Conservation (phyloP, 2,888 invertebrate species). For the Phasia obesa region DNA sequence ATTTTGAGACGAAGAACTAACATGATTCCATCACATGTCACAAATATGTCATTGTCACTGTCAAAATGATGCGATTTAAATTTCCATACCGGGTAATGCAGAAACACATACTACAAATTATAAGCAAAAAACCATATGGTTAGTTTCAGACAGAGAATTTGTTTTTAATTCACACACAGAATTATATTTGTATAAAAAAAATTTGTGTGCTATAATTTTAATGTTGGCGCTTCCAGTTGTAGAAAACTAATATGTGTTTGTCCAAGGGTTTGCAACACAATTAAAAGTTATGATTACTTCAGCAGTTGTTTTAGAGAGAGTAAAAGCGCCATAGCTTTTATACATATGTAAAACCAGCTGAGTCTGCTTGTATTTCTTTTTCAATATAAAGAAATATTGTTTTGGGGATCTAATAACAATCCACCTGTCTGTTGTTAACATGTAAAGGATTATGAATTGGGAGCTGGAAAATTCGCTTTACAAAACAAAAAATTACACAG, state of each 20-base stretch:
- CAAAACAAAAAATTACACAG: no score
- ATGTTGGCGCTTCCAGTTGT: not conserved
- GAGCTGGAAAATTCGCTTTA: no score
- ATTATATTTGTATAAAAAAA: constrained; percentile 1
- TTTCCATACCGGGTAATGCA: constrained; percentile 39
- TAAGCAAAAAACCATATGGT: constrained; percentile 9
- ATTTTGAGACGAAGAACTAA: constrained; percentile 49
- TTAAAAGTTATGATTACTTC: no score
- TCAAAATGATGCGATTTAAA: constrained; percentile 77
- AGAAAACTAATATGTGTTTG: not conserved
- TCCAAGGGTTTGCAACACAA: not conserved
- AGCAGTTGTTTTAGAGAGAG: no score
- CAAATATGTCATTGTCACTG: constrained; percentile 81
- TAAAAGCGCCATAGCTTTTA: no score
- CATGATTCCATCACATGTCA: constrained; percentile 81
- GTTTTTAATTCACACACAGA: constrained; percentile 50
- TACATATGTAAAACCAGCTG: no score
- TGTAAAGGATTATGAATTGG: no score
- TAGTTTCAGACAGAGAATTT: constrained; percentile 29
- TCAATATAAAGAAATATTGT: no score
- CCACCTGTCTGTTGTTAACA: no score
- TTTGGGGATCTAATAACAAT: no score
- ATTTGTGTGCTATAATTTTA: constrained; percentile 26
- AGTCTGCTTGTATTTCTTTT: no score
- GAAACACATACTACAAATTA: constrained; percentile 1